Evolutionary conservation across 2,888 invertebrate species (phyloP).

Genomic region (Lasioglossum malachurum): DNA sequence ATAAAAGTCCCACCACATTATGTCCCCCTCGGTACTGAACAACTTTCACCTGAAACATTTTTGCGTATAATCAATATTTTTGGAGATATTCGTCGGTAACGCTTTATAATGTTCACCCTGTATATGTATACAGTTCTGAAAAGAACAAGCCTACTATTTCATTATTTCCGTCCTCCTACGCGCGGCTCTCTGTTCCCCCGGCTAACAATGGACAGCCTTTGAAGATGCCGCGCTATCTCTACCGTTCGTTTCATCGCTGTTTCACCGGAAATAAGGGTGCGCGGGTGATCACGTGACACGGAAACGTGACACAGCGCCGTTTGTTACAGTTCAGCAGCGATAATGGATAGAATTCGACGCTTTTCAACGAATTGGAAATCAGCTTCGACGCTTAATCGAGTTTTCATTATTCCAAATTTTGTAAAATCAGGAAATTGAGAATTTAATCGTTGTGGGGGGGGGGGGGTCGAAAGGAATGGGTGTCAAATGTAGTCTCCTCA

Average conservation of each 20-base stretch:
- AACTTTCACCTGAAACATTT: too few species aligned
- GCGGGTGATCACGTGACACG: neutral
- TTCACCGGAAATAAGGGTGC: neutral
- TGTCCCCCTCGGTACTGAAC: too few species aligned
- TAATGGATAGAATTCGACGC: neutral
- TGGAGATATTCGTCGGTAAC: too few species aligned
- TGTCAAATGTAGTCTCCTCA: neutral
- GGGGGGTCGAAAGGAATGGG: neutral
- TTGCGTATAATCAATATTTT: too few species aligned
- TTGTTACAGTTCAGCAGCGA: neutral
- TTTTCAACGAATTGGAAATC: neutral
- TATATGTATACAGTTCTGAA: neutral
- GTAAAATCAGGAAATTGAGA: neutral
- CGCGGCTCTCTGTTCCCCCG: neutral
- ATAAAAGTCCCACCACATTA: too few species aligned
- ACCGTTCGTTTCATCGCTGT: constrained; percentile 4
- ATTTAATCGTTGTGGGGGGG: neutral
- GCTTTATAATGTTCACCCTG: too few species aligned
- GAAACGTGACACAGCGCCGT: neutral
- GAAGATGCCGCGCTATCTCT: constrained; percentile 7
- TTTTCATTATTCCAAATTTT: neutral
- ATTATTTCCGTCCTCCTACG: constrained; percentile 1
- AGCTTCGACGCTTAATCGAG: neutral
- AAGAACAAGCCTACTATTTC: constrained; percentile 5
- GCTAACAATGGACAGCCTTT: constrained; percentile 46